These are phyloP conservation scores for Strigamia maritima DNA, from an alignment of 2,888 invertebrate genomes.

Conservation along the genomic window DNA sequence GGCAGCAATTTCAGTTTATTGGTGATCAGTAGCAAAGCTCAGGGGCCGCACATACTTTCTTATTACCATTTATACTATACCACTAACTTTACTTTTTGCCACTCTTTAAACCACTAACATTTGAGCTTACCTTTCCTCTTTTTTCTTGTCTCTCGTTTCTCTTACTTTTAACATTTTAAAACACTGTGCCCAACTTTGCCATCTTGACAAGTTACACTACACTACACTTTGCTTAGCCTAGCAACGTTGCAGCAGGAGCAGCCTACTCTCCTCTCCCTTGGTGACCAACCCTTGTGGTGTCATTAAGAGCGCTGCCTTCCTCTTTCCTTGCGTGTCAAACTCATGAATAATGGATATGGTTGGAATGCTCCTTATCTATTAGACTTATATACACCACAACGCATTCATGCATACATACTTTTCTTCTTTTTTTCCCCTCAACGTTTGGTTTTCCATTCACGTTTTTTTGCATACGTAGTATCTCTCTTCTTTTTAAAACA, in stretches of 20 bases:
- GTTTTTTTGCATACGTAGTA: background rate
- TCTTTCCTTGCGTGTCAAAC: slow-evolving; percentile 27
- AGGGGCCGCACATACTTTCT: background rate
- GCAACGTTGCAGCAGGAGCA: slow-evolving; percentile 1
- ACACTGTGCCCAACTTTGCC: background rate
- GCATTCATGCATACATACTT: background rate
- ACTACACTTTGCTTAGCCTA: background rate
- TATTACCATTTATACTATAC: no score
- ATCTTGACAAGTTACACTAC: slow-evolving; percentile 2
- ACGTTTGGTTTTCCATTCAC: slow-evolving; percentile 26
- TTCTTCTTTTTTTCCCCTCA: background rate
- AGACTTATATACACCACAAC: slow-evolving; percentile 10
- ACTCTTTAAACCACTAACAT: background rate
- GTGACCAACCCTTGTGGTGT: slow-evolving; percentile 22
- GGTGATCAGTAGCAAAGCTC: no score
- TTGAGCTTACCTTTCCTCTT: background rate
- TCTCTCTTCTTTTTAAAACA: background rate
- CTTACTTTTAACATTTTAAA: background rate
- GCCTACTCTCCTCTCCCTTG: background rate
- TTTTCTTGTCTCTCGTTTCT: background rate
- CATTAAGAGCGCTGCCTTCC: slow-evolving; percentile 17
- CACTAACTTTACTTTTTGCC: background rate
- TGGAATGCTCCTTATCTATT: slow-evolving; percentile 23
- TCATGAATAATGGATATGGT: slow-evolving; percentile 26
- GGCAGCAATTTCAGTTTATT: no score